Evolutionary conservation across 1,140 invertebrate genomes (phyloP), one percentile per base, ranked within the genome.

Genomic region (Maconellicoccus hirsutus): DNA sequence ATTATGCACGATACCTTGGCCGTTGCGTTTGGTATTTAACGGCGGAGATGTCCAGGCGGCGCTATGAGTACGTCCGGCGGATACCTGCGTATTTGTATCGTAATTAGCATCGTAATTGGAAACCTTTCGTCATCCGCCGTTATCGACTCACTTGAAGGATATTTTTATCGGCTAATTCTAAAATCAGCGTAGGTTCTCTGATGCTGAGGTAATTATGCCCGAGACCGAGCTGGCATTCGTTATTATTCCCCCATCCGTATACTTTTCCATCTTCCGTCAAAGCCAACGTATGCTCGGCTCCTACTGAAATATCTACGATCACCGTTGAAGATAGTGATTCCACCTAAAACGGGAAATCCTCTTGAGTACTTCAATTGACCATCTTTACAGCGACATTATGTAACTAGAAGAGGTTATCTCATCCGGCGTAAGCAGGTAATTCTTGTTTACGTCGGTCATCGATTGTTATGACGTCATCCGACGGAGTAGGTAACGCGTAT

Each of bases 171-270:
- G 78, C 81, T 2, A 88, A 77, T 23, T 79, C 78, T 2, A 80
- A 72, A 39, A 87, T 81, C 2, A 83, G 77, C 73, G 83, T 80
- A 12, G 86, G 86, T 74, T 86, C 84, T 72, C 82, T 77, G 0
- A 86, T 79, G 10, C 79, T 78, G 12, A 80, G 71, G 19, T 82
- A 81, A 22, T 81, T 80, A 75, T 86, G 84, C 0, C 84, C 83
- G 0, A 87, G 76, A 1, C 86, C 86, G 2, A 87, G 79, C 74
- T 87, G 86, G 12, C 84, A 84, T 75, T 87, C 86, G 71, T 79
- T 79, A 76, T 87, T 88, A 76, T 81, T 83, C 10, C 86, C 86
- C 87, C 87, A 88, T 1, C 82, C 85, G 77, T 82, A 86, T 0
- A 88, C 85, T 75, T 86, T 83, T 29, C 85, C 85, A 69, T 78